Percentiles rank a stretch among this genome's conserved stretches.
These are phyloP conservation scores for Andrena praecox DNA, from an alignment of 2,888 invertebrate genomes.

Conservation along the genomic window DNA sequence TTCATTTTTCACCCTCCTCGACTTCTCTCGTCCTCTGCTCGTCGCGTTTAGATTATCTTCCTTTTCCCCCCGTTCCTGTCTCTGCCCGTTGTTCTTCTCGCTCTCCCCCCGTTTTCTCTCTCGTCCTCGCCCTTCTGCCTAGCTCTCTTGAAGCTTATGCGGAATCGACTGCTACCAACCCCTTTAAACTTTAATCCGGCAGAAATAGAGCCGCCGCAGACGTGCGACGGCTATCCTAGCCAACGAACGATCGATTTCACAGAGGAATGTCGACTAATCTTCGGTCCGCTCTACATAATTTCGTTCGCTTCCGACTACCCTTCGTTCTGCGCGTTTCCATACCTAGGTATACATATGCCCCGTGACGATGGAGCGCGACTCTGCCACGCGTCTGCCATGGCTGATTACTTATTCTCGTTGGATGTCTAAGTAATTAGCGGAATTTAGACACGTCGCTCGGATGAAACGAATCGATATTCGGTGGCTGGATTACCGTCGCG, in stretches of 20 bases:
- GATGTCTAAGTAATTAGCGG: not conserved
- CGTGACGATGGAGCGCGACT: not conserved
- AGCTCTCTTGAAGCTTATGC: constrained; percentile 39
- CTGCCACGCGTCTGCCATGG: constrained; percentile 10
- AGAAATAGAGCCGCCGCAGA: constrained; percentile 47
- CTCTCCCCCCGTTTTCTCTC: not conserved
- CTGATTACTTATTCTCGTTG: not conserved
- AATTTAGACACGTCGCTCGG: not conserved
- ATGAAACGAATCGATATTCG: not conserved
- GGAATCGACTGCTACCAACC: constrained; percentile 45
- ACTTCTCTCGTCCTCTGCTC: constrained; percentile 18
- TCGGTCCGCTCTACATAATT: constrained; percentile 44
- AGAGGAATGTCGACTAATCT: constrained; percentile 54
- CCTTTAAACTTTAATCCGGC: constrained; percentile 62
- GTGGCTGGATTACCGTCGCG: not conserved
- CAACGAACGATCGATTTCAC: constrained; percentile 57
- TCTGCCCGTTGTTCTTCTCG: not conserved
- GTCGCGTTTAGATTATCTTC: constrained; percentile 46
- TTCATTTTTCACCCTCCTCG: constrained; percentile 53
- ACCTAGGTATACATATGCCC: not conserved
- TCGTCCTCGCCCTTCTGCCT: constrained; percentile 15
- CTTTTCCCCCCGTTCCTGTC: constrained; percentile 1
- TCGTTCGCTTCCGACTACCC: constrained; percentile 32
- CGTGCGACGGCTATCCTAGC: constrained; percentile 28
- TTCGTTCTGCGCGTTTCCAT: constrained; percentile 2